Percentiles rank a stretch among this genome's conserved stretches.
These are phyloP conservation scores for Emydoidea blandingii DNA, from an alignment of 2,797 vertebrate genomes.

Conservation along the genomic window DNA sequence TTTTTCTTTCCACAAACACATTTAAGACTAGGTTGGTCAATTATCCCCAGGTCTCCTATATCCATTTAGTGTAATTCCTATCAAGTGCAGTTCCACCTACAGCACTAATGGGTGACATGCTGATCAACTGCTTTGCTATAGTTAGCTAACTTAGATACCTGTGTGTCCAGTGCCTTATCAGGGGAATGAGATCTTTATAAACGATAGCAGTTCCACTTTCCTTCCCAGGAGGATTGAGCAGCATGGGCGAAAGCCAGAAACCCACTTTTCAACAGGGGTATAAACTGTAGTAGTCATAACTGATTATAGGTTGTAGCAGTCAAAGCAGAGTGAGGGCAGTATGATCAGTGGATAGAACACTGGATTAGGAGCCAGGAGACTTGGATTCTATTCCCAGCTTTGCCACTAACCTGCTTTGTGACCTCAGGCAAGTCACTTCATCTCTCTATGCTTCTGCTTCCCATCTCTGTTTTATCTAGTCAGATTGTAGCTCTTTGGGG, in stretches of 20 bases:
- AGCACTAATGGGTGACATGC: constrained; percentile 77
- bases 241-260: constrained; percentile 71
- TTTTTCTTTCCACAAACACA: constrained; percentile 78
- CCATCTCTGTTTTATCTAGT: background rate
- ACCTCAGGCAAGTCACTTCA: background rate
- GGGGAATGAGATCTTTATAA: constrained; percentile 70
- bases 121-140: constrained; percentile 74
- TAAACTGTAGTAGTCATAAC: constrained; percentile 50
- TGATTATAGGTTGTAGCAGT: constrained; percentile 43
- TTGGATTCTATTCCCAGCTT: background rate
- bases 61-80: constrained; percentile 81
- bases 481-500: background rate
- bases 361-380: constrained; percentile 4
- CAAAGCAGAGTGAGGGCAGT: constrained; percentile 32
- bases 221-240: constrained; percentile 71
- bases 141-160: constrained; percentile 57
- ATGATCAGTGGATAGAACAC: constrained; percentile 29
- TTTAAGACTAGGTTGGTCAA: constrained; percentile 77
- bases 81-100: constrained; percentile 79
- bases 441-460: background rate
- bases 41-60: constrained; percentile 80
- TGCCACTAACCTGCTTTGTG: background rate
- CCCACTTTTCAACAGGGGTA: constrained; percentile 33
- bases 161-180: constrained; percentile 67
- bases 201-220: constrained; percentile 65